Evolutionary conservation across 2,797 vertebrate genomes (phyloP), one percentile per base, ranked within the genome.

Genomic region (Ceyx erithaca): DNA sequence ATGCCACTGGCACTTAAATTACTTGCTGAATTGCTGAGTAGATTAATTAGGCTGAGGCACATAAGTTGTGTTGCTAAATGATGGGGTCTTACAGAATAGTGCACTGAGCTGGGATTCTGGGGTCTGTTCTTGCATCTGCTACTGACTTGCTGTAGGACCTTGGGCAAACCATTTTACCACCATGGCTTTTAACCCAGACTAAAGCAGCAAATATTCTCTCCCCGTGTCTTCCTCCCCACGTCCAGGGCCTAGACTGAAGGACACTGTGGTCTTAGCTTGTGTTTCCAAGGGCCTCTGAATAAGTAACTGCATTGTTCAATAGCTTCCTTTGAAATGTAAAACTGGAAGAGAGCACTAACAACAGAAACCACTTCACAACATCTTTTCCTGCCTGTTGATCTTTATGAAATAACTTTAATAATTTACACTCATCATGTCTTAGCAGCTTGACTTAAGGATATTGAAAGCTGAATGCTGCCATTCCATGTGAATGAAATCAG

Each of bases 11-110:
- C 49, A 64, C 80, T 94, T 91, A 81, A 93, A 90, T 95, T 83
- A 94, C 80, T 89, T 51, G 75, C 80, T 89, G 84, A 95, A 71
- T 85, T 94, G 72, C 70, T 75, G 73, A 94, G 72, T 62, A 80
- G 71, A 94, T 95, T 86, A 73, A 78, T 91, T 80, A 83, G 40
- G 55, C 7, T 0, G 1, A 92, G n/a, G 28, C 30, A 69, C 33
- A 30, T 4, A 25, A 85, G 26, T 52, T 71, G 63, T 82, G 19
- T 19, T 75, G 43, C 46, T 45, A 18, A 62, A 26, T 71, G 62
- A 61, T 87, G 55, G 43, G 57, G 12, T 55, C 25, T 79, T 79
- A 33, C n/a, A 57, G 63, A 57, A 17, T 1, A 28, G 14, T 6
- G 31, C 11, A 8, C 59, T 30, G 77, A 80, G 43, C 30, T 83